Base-by-base conservation (phyloP, 2,888 invertebrate genomes). In the Girardia tigrina region DNA sequence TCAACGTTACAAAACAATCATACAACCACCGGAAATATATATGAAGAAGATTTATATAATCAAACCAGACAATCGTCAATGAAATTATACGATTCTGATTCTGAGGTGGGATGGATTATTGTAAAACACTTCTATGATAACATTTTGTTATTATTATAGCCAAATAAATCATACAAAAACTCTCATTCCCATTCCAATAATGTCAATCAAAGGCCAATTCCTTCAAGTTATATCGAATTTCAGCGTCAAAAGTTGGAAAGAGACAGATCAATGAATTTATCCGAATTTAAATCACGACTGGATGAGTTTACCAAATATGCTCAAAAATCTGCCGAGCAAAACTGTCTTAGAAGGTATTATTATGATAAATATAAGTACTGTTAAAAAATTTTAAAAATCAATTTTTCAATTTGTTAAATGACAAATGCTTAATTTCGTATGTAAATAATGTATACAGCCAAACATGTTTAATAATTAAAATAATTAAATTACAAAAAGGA, bases 11-110 rank as follows among this genome's bases (percentile, higher is more conserved):
- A 56, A 56, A 56, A 16, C n/a, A 56, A 4, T n/a, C 23, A 8
- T 56, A n/a, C 4, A 56, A 56, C 4, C 23, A 12, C 56, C 6
- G n/a, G 2, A 8, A 56, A 56, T 8, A n/a, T 2, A 4, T n/a
- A 56, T 56, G 56, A 56, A 56, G 6, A 56, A 4, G 56, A 56
- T 56, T 56, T 23, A 6, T 56, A 6, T n/a, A 56, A 4, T n/a
- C n/a, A 56, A 12, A 4, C 56, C 23, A 4, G 56, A n/a, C 56
- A 56, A n/a, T 56, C 56, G n/a, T 56, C 4, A 4, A 8, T 16
- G 56, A 56, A 56, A 56, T 56, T 56, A 56, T 56, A 56, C 56
- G 56, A 56, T 56, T 56, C 56, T 6, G 56, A 56, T 56, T 56
- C 56, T 12, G 56, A 56, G 56, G 56, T 56, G n/a, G n/a, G n/a